Base-by-base conservation (phyloP, 1,140 invertebrate species). In the Leptinotarsa defecta region DNA sequence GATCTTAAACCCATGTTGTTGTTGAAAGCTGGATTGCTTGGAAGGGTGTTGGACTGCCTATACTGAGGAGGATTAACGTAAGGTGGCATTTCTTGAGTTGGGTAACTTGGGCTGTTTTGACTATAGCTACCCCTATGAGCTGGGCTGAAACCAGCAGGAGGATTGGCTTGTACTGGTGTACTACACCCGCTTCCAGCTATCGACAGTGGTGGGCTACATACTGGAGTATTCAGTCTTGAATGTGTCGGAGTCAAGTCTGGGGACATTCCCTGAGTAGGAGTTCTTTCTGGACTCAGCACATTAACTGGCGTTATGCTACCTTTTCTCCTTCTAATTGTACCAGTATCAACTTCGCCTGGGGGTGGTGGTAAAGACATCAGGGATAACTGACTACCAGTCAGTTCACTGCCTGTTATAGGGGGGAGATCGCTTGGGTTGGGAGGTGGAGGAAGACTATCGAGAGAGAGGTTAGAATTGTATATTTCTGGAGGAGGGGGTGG, bases 391-490 rank as follows among this genome's bases (percentile, higher is more conserved):
- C 92, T 93, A 2, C 91, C 92, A 17, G 89, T 90, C 0, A 94
- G 86, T 77, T 94, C 91, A 0, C 84, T 81, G 3, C 88, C 88
- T 15, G 88, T 87, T 72, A 89, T 88, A 11, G 86, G 81, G 20
- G 89, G 88, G 8, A 91, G 80, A 65, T 92, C 91, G 11, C 88
- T 87, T 0, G 91, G 91, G 3, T 92, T 92, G 1, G 93, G 94
- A 3, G 94, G 93, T 15, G 93, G 92, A 3, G 93, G 93, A 68
- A 94, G 81, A 13, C 92, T 92, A 71, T 94, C 92, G 57, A 94
- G 83, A 19, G 92, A 93, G 2, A 93, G 85, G n/a, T 91, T 94
- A 0, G 92, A 93, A 49, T 91, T 89, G 83, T 92, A 93, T 88
- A 94, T 90, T 74, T 86, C 87, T 0, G 91, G 90, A 0, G 91